A percentile compares a stretch with the other conserved stretches of the same genome.
phyloP scores from a whole-genome alignment of 2,797 vertebrate species.

The Novumbra hubbsi region DNA sequence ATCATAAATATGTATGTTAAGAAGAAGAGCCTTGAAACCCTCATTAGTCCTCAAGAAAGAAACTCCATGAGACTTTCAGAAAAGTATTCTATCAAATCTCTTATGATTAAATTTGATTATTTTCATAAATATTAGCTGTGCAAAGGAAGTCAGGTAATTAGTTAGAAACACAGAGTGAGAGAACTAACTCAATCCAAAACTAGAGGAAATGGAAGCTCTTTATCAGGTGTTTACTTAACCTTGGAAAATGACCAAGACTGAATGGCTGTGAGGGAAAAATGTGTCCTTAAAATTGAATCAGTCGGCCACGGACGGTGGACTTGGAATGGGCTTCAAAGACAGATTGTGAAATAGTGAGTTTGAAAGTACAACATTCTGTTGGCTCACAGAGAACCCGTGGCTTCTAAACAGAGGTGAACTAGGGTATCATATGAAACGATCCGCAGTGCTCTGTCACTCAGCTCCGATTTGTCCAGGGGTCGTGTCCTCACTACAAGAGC shows the following conservation, averaged over 20 bases:
- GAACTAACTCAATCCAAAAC: slow-evolving; percentile 35
- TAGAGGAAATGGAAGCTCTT: slow-evolving; percentile 43
- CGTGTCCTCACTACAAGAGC: slow-evolving; percentile 5
- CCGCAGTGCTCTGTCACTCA: slow-evolving; percentile 6
- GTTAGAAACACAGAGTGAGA: slow-evolving; percentile 33
- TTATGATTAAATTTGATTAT: slow-evolving; percentile 55
- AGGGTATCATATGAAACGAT: background rate
- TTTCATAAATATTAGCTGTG: slow-evolving; percentile 54
- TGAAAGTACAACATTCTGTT: slow-evolving; percentile 28
- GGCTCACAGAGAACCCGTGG: slow-evolving; percentile 24
- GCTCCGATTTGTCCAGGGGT: background rate
- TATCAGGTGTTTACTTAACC: slow-evolving; percentile 55
- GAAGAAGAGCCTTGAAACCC: slow-evolving; percentile 32
- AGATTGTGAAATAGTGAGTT: slow-evolving; percentile 34
- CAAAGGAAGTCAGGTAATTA: slow-evolving; percentile 48
- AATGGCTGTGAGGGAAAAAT: slow-evolving; percentile 40
- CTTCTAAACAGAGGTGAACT: slow-evolving; percentile 3
- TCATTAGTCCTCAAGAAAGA: slow-evolving; percentile 43
- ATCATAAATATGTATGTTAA: slow-evolving; percentile 61
- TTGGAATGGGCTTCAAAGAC: slow-evolving; percentile 27
- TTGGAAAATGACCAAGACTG: slow-evolving; percentile 47
- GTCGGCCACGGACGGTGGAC: slow-evolving; percentile 23
- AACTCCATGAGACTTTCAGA: slow-evolving; percentile 38
- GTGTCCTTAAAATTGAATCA: slow-evolving; percentile 30
- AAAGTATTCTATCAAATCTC: slow-evolving; percentile 48